phyloP scores from a whole-genome alignment of 1,140 invertebrate species.

The Yoshiicerus persimilis region DNA sequence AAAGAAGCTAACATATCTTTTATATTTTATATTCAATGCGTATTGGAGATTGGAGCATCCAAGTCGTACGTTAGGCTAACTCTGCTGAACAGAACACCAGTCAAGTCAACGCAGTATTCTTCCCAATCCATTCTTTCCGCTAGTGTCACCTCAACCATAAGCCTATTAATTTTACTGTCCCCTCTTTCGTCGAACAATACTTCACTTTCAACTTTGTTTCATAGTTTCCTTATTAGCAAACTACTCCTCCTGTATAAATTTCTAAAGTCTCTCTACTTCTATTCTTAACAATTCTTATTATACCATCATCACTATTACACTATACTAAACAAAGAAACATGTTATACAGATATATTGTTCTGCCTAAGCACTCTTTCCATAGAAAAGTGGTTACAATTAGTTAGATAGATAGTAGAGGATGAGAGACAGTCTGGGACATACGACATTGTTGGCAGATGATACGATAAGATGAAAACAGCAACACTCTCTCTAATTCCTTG shows the following conservation, averaged over 20 bases:
- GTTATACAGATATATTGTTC: too few species aligned
- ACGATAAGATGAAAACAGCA: not conserved
- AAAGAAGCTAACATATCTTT: not conserved
- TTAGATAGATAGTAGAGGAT: not conserved
- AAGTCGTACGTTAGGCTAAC: too few species aligned
- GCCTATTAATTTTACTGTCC: constrained; percentile 17
- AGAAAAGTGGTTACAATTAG: not conserved
- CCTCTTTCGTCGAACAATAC: not conserved
- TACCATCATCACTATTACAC: too few species aligned
- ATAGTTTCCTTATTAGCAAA: not conserved
- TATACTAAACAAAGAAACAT: too few species aligned
- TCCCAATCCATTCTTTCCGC: not conserved
- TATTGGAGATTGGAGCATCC: not conserved
- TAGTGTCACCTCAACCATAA: not conserved
- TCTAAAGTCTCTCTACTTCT: too few species aligned
- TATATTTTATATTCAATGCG: not conserved
- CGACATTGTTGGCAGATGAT: not conserved
- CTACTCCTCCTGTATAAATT: not conserved
- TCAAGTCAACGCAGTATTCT: not conserved
- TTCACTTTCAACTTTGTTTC: not conserved
- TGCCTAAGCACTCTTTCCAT: too few species aligned
- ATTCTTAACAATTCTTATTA: too few species aligned
- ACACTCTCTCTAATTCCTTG: not conserved
- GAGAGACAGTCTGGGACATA: not conserved
- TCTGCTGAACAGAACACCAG: not conserved